Base-by-base conservation (phyloP, 53 echinoderm and acorn worm species). In the Patiria pectinifera region DNA sequence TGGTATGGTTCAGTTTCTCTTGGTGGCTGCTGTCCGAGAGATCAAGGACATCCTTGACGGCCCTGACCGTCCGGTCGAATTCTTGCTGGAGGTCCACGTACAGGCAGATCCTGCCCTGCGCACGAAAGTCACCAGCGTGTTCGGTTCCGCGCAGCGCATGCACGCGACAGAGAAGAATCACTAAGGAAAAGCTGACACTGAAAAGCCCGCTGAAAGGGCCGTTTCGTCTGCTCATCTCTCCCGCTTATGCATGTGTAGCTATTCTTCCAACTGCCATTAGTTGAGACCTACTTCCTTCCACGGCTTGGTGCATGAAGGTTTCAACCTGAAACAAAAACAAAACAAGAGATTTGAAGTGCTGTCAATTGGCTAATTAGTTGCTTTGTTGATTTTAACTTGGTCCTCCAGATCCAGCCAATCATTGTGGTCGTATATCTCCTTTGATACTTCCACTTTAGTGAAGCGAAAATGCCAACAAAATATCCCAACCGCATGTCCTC, bases 1-100 rank as follows among this genome's bases (percentile, higher is more conserved):
- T 87, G 78, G 87, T 87, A 3, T 18, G 87, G 59, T 87, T 87
- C 35, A 87, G 58, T 18, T 78, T 87, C 76, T 87, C 77, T 23
- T 78, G 87, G 11, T 59, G 77, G 59, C 16, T 6, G 5, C 21
- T 12, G 76, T 87, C 87, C 1, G 77, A 48, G 4, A 76, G 6
- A 35, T 86, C 71, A 77, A 87, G 62, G 35, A 87, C 45, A 2
- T 26, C 26, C 18, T 59, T 87, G 59, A 78, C 77, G 14, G 35
- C 78, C n/a, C 48, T 12, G 59, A 87, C 87, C 60, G 87, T 87
- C 78, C 35, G 24, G 59, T 87, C 77, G 45, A 87, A 87, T 26
- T 87, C 87, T 23, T 45, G 26, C 77, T 44, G 87, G 8, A 78
- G 59, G 43, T 78, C 44, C 5, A 87, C 87, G 21, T 87, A 23